Base-by-base conservation (phyloP, 2,888 invertebrate species). In the Thyatira batis region DNA sequence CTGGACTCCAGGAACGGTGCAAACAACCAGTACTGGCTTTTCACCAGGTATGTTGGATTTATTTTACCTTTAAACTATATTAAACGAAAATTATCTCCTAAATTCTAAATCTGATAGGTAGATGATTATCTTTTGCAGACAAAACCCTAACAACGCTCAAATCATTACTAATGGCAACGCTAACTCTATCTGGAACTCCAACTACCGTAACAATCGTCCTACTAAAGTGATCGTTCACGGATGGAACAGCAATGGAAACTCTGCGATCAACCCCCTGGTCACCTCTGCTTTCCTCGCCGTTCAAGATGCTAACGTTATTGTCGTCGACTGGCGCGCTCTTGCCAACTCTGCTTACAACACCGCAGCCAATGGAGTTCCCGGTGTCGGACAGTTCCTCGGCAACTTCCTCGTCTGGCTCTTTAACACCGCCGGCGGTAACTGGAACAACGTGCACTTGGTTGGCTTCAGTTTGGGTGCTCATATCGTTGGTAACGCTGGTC, bases 381-480 rank as follows among this genome's bases (percentile, higher is more conserved):
- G 63, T 39, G 78, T 87, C 1, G 89, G 87, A 1, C 68, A 75
- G 44, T 72, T 70, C 48, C 69, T 89, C 0, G 88, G 83, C 4
- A 76, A 81, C 60, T 87, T 87, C 65, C 49, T 90, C 3, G 62
- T 69, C 13, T 87, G 84, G 83, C 77, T 89, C 20, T 71, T 83
- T 53, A 76, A 72, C 49, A 82, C 63, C 0, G 76, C 71, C 4
- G 89, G 88, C 20, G 84, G 84, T 6, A 79, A 82, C 63, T 85
- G 83, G 81, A 78, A 81, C 58, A 80, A 81, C 25, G 70, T 89
- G 1, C 90, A 91, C 58, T 63, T 90, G 23, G 74, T 89, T 23
- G 90, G 90, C 21, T 83, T 82, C 77, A 89, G 90, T 66, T 78
- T 89, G 59, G 90, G 90, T 3, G 89, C 88, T 58, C 89, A 89